Evolutionary conservation across 2,113 vertebrate genomes (phyloP).

Genomic region (Tursiops truncatus): DNA sequence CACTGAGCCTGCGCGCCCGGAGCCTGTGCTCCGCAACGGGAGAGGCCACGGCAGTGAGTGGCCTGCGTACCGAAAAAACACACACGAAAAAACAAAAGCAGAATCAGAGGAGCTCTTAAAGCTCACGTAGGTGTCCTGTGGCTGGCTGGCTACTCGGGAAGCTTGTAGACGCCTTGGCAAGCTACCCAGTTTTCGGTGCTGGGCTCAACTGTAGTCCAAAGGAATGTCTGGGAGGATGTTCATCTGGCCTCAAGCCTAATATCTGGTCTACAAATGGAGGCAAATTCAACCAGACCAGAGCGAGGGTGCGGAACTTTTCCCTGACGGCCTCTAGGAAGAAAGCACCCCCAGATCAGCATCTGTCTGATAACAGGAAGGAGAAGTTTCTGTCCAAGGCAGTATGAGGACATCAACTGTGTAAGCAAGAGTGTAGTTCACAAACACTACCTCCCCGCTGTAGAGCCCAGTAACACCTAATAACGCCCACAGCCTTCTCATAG

Average conservation of each 20-base stretch:
- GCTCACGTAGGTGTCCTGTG: not conserved
- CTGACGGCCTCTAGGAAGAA: not conserved
- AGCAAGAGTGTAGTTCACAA: not conserved
- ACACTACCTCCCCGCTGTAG: not conserved
- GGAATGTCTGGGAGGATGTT: not conserved
- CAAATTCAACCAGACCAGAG: not conserved
- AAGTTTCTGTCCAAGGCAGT: not conserved
- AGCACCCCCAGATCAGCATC: not conserved
- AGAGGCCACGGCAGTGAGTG: too few species aligned
- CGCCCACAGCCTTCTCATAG: not conserved
- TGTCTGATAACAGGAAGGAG: not conserved
- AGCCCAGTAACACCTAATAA: not conserved
- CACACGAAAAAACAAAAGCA: too few species aligned
- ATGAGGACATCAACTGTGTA: not conserved
- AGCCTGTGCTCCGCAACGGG: too few species aligned
- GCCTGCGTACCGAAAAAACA: too few species aligned
- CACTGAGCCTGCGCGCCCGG: too few species aligned
- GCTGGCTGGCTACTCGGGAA: not conserved
- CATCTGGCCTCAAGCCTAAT: not conserved
- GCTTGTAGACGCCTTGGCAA: fast-evolving
- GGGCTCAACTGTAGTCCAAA: not conserved
- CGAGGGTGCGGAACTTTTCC: not conserved
- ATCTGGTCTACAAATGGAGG: not conserved
- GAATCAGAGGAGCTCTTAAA: not conserved
- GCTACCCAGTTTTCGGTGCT: not conserved